Conservation (phyloP, 2,797 vertebrate genomes). For the Eulemur mongoz region DNA sequence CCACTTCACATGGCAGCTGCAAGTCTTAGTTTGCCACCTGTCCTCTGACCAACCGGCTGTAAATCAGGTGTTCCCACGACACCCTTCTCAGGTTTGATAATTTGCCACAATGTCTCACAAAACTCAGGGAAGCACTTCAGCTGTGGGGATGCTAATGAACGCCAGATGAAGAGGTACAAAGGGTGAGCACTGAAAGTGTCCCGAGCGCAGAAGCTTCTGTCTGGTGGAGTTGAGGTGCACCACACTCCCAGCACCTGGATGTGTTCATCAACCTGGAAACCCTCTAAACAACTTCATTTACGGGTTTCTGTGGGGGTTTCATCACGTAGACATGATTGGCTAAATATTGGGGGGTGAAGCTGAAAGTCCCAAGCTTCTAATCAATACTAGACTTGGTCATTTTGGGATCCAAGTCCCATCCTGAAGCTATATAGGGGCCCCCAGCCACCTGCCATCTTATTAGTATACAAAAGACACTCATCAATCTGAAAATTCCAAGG, state of each 20-base stretch:
- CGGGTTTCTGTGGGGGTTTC: not conserved
- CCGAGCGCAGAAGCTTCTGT: not conserved
- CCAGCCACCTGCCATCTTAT: not conserved
- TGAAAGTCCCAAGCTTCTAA: not conserved
- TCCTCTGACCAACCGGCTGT: not conserved
- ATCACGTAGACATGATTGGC: not conserved
- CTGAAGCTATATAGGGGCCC: not conserved
- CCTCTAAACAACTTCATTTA: not conserved
- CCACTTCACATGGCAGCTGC: fast-evolving
- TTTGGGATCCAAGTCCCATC: not conserved
- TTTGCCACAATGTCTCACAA: not conserved
- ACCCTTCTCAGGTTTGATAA: not conserved
- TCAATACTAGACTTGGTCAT: not conserved
- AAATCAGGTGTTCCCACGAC: not conserved
- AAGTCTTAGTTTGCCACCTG: not conserved
- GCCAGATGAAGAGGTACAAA: not conserved
- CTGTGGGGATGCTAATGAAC: not conserved
- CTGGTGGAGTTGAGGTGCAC: not conserved
- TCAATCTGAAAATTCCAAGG: not conserved
- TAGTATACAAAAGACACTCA: not conserved
- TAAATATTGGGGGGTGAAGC: not conserved
- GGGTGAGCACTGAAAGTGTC: not conserved
- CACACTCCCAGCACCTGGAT: not conserved
- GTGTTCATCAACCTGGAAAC: not conserved
- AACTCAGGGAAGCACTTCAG: not conserved